These are phyloP conservation scores for Astyanax mexicanus DNA, from an alignment of 2,797 vertebrate genomes.

Conservation along the genomic window DNA sequence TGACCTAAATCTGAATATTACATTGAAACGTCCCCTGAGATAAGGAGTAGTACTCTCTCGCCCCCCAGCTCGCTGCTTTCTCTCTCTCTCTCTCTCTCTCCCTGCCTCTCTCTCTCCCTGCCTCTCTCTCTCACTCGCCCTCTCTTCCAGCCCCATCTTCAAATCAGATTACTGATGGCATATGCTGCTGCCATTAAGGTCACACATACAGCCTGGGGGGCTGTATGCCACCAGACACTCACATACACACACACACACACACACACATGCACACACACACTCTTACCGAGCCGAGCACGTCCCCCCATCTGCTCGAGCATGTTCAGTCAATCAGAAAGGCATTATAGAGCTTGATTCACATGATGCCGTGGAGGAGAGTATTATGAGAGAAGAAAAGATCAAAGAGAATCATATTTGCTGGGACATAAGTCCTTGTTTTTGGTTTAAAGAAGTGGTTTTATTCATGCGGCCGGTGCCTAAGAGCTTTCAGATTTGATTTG, in stretches of 20 bases:
- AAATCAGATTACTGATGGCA: conserved; percentile 62
- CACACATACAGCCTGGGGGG: conserved; percentile 54
- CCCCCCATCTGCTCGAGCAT: conserved; percentile 40
- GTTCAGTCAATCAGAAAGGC: conserved; percentile 35
- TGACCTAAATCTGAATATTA: conserved; percentile 70
- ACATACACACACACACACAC: conserved; percentile 21
- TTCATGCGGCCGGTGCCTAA: conserved; percentile 31
- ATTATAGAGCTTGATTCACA: conserved; percentile 24
- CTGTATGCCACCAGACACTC: conserved; percentile 56
- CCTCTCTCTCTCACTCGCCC: conserved; percentile 13
- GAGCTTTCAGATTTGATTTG: conserved; percentile 47
- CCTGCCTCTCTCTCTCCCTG: conserved; percentile 23
- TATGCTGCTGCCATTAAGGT: conserved; percentile 74
- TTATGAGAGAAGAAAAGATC: conserved; percentile 22
- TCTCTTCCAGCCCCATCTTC: conserved; percentile 12
- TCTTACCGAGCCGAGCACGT: conserved; percentile 18
- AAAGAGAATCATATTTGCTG: conserved; percentile 39
- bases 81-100: conserved; percentile 44
- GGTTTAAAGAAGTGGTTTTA: conserved; percentile 33
- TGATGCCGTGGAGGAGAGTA: conserved; percentile 22
- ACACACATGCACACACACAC: too few relatives aligned
- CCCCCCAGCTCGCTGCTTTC: too few relatives aligned
- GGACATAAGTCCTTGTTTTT: conserved; percentile 44
- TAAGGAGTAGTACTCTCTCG: conserved; percentile 49
- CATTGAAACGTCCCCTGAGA: conserved; percentile 51